Evolutionary conservation across 2,113 vertebrate genomes (phyloP).

Genomic region (Psammodynastes pulverulentus): DNA sequence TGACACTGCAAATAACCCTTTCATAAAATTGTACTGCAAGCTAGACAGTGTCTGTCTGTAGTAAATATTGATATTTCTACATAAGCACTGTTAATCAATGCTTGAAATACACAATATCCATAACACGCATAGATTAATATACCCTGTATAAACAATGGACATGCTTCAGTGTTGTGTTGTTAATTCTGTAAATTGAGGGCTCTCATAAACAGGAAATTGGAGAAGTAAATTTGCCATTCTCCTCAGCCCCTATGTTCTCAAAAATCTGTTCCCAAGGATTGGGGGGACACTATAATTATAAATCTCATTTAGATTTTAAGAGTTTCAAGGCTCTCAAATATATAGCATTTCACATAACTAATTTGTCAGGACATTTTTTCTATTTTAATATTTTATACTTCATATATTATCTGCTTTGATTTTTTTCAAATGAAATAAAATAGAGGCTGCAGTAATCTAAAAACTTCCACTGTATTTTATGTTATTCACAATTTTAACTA

Average conservation of each 20-base stretch:
- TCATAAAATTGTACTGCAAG: constrained; percentile 15
- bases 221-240: background rate
- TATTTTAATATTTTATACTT: too few relatives aligned
- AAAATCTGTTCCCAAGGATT: background rate
- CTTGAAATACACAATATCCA: background rate
- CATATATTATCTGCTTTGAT: too few relatives aligned
- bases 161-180: background rate
- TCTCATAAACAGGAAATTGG: background rate
- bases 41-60: background rate
- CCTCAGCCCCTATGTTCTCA: background rate
- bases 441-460: too few relatives aligned
- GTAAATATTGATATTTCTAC: background rate
- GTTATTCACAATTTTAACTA: too few relatives aligned
- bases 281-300: too few relatives aligned
- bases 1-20: constrained; percentile 8
- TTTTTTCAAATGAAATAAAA: too few relatives aligned
- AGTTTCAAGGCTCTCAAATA: too few relatives aligned
- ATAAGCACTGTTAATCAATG: background rate
- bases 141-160: too few relatives aligned
- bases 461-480: too few relatives aligned
- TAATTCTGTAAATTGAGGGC: background rate
- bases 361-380: too few relatives aligned
- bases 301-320: too few relatives aligned
- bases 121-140: background rate
- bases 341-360: too few relatives aligned